A percentile compares a stretch with the other conserved stretches of the same genome.
phyloP scores from a whole-genome alignment of 2,797 vertebrate species.

The Fundulus diaphanus region DNA sequence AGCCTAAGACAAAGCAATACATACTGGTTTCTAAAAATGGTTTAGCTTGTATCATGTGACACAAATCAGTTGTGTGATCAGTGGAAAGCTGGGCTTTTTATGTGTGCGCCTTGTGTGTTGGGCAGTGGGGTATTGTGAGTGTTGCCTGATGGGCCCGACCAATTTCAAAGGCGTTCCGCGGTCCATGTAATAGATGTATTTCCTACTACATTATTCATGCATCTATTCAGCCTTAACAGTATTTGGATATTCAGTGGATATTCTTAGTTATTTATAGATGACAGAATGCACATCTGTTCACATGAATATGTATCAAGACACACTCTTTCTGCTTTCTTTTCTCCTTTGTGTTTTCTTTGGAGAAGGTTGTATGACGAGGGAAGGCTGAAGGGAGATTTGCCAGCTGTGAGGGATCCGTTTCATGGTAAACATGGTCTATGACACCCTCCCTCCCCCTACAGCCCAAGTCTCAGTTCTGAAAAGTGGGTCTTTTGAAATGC shows the following conservation, averaged over 20 bases:
- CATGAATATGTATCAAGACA: conserved; percentile 27
- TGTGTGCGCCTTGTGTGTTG: too few relatives aligned
- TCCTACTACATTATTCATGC: neutral
- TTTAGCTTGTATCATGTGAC: too few relatives aligned
- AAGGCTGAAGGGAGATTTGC: conserved; percentile 25
- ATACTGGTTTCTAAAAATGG: too few relatives aligned
- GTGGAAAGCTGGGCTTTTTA: too few relatives aligned
- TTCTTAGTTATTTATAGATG: conserved; percentile 9
- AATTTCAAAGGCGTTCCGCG: too few relatives aligned
- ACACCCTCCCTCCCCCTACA: neutral
- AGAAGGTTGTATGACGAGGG: neutral
- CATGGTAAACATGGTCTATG: conserved; percentile 64
- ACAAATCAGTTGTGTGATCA: too few relatives aligned
- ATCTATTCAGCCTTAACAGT: neutral
- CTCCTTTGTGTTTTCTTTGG: neutral
- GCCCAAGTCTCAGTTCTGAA: conserved; percentile 22
- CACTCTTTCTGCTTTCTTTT: conserved; percentile 42
- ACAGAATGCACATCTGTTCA: neutral
- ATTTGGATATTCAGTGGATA: neutral
- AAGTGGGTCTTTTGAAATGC: conserved; percentile 68
- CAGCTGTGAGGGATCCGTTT: conserved; percentile 72
- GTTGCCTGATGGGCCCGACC: too few relatives aligned
- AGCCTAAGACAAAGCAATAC: too few relatives aligned
- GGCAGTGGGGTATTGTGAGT: too few relatives aligned
- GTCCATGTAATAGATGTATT: neutral